Evolutionary conservation across 2,113 vertebrate genomes (phyloP).

Genomic region (Melierax canorus): DNA sequence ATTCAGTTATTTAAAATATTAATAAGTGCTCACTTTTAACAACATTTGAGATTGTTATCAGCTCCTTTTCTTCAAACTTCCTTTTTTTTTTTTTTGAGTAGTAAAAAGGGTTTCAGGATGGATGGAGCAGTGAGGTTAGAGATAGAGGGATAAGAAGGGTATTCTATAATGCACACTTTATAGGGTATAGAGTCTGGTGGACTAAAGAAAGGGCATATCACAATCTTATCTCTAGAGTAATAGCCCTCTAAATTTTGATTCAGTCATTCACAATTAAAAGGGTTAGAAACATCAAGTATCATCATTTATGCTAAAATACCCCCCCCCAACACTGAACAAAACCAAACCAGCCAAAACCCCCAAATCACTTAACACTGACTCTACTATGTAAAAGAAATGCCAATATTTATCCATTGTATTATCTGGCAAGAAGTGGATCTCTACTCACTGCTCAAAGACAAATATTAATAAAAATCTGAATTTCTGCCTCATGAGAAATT

Average conservation of each 20-base stretch:
- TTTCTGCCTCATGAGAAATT: background rate
- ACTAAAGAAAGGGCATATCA: background rate
- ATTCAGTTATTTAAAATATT: conserved; percentile 18
- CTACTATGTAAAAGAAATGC: background rate
- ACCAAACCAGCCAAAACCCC: background rate
- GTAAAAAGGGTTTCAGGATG: background rate
- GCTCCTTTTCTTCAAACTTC: background rate
- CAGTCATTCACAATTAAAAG: background rate
- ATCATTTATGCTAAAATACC: background rate
- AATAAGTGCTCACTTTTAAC: background rate
- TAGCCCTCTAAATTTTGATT: background rate
- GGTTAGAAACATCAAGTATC: background rate
- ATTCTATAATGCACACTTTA: background rate
- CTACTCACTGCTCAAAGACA: background rate
- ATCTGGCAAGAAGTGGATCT: background rate
- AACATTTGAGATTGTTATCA: background rate
- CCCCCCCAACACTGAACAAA: background rate
- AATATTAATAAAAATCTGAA: background rate
- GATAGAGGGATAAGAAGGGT: background rate
- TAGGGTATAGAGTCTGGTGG: background rate
- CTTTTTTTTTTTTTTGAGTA: background rate
- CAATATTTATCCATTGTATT: background rate
- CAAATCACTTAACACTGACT: background rate
- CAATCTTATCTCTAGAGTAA: background rate
- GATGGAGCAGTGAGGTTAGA: background rate